These are phyloP conservation scores for Coelinius sp. DNA, from an alignment of 2,888 invertebrate species.

Conservation along the genomic window DNA sequence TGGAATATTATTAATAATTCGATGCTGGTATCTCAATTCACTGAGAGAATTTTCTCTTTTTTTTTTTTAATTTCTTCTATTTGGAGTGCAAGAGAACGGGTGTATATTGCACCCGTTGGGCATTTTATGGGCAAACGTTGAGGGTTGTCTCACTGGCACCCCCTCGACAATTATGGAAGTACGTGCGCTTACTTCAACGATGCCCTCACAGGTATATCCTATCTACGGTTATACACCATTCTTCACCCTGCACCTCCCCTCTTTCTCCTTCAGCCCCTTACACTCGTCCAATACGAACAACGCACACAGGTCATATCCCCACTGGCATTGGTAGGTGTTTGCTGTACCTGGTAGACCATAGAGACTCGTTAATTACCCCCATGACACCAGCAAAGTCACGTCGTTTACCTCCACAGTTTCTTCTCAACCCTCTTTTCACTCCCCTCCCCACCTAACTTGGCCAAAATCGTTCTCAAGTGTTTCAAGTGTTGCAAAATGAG, in stretches of 20 bases:
- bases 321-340: conserved; percentile 21
- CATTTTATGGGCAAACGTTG: conserved; percentile 54
- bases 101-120: conserved; percentile 36
- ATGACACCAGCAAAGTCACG: conserved; percentile 43
- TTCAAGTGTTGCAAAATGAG: conserved; percentile 28
- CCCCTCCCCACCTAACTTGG: background rate
- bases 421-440: conserved; percentile 16
- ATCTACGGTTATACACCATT: background rate
- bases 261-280: background rate
- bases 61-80: background rate
- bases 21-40: too few species aligned
- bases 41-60: too few species aligned
- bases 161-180: conserved; percentile 61
- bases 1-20: too few species aligned
- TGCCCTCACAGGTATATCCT: conserved; percentile 11
- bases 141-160: conserved; percentile 55
- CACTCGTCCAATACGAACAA: background rate
- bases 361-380: conserved; percentile 62
- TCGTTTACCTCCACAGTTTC: conserved; percentile 39
- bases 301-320: conserved; percentile 16
- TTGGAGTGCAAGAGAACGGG: background rate
- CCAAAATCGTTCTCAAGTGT: conserved; percentile 22
- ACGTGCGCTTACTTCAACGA: conserved; percentile 57
- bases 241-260: too few species aligned
- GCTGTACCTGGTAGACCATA: conserved; percentile 15